Percentiles rank a stretch among this genome's conserved stretches.
phyloP scores from a whole-genome alignment of 2,113 vertebrate genomes.

The Bubalus kerabau region DNA sequence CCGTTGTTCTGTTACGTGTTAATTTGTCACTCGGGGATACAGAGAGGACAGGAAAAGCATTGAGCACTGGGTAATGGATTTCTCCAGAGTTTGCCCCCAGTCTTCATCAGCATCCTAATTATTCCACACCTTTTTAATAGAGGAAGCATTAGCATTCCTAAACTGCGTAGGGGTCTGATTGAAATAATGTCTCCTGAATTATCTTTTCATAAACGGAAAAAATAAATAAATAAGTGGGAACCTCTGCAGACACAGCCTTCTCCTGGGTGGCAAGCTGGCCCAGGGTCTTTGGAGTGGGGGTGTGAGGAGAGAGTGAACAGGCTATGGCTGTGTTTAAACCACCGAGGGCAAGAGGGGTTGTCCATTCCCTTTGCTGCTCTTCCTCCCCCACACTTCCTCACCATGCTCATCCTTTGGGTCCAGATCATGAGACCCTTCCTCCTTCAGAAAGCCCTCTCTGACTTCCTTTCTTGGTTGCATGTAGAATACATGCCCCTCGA shows the following conservation, averaged over 20 bases:
- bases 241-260: not conserved
- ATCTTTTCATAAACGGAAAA: slow-evolving; percentile 51
- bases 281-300: fast-evolving
- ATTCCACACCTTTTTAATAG: slow-evolving; percentile 74
- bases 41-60: not conserved
- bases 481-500: not conserved
- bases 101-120: slow-evolving; percentile 70
- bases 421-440: not conserved
- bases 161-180: slow-evolving; percentile 68
- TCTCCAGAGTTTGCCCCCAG: slow-evolving; percentile 42
- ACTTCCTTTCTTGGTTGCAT: not conserved
- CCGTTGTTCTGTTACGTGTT: slow-evolving; percentile 39
- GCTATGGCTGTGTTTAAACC: not conserved
- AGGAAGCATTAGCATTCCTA: slow-evolving; percentile 72
- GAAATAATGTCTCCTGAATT: slow-evolving; percentile 74
- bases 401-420: not conserved
- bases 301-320: fast-evolving
- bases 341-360: not conserved
- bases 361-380: not conserved
- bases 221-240: slow-evolving; percentile 42
- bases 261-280: not conserved
- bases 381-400: not conserved
- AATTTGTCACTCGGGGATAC: slow-evolving; percentile 67
- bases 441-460: slow-evolving; percentile 13
- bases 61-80: slow-evolving; percentile 23